Conservation (phyloP, 1,140 invertebrate species). For the Drosophila sechellia region DNA sequence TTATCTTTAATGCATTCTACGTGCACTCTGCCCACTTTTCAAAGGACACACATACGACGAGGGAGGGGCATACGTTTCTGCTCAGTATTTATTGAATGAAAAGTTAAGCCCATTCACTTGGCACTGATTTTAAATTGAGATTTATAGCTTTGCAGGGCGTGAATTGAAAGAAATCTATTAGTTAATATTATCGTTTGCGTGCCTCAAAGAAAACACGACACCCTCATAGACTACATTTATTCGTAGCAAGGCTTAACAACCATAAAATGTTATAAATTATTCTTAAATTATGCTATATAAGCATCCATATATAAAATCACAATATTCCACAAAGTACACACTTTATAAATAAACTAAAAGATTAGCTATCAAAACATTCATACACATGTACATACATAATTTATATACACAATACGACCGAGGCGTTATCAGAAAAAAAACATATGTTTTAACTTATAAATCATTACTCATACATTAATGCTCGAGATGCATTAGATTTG, state of each 20-base stretch:
- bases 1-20: conserved; percentile 73
- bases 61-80: conserved; percentile 5
- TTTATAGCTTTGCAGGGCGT: background rate
- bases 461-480: no score
- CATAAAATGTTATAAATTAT: no score
- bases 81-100: conserved; percentile 34
- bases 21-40: conserved; percentile 45
- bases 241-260: no score
- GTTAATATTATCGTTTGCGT: background rate
- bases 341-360: background rate
- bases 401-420: no score
- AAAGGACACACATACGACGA: conserved; percentile 3
- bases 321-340: background rate
- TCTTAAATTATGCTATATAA: no score
- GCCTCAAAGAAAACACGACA: background rate
- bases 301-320: no score
- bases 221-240: no score
- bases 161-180: conserved; percentile 2
- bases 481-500: no score
- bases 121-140: conserved; percentile 33
- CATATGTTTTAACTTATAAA: no score
- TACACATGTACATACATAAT: no score
- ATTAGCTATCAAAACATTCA: background rate
- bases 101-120: conserved; percentile 19
- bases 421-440: no score